A percentile compares a stretch with the other conserved stretches of the same genome.
phyloP scores from a whole-genome alignment of 2,113 vertebrate genomes.

The Sardina pilchardus region DNA sequence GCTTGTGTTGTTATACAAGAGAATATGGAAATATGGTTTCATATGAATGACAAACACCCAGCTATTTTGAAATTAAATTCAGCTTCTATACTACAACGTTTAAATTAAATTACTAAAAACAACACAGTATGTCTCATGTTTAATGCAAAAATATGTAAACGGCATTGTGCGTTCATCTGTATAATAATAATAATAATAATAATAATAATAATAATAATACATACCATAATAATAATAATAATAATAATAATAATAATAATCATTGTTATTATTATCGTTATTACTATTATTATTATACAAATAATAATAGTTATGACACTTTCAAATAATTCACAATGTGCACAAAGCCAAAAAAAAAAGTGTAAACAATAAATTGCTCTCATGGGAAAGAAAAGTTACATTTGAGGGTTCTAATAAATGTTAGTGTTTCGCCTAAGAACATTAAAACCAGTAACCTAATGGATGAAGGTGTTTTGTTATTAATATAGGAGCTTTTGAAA shows the following conservation, averaged over 20 bases:
- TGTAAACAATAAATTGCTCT: background rate
- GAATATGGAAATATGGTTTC: conserved; percentile 12
- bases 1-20: background rate
- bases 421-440: background rate
- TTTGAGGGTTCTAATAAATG: background rate
- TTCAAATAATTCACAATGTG: background rate
- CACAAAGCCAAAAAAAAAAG: background rate
- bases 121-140: background rate
- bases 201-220: background rate
- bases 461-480: background rate
- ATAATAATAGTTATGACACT: too few species aligned
- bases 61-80: background rate
- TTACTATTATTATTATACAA: too few species aligned
- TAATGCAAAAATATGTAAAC: background rate
- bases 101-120: background rate
- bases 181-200: background rate
- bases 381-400: background rate
- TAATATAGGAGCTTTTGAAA: background rate
- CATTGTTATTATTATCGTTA: background rate
- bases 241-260: background rate
- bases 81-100: background rate
- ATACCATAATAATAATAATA: background rate
- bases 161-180: background rate
- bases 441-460: background rate
- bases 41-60: background rate